A percentile compares a stretch with the other conserved stretches of the same genome.
phyloP scores from a whole-genome alignment of 2,888 invertebrate genomes.

The Megamerina dolium region DNA sequence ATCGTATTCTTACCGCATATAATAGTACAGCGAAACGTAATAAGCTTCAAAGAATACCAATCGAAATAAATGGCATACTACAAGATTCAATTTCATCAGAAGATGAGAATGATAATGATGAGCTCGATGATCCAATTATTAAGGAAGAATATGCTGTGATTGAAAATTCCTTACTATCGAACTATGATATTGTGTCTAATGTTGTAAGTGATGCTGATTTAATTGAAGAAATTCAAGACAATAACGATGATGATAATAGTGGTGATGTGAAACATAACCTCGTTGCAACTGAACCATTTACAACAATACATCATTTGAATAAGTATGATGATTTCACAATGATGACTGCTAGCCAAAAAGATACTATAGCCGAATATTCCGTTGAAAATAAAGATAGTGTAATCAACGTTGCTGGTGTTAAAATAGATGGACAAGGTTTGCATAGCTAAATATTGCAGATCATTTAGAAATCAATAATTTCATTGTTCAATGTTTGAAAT shows the following conservation, averaged over 20 bases:
- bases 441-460: no score
- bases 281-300: no score
- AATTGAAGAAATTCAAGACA: slow-evolving; percentile 17
- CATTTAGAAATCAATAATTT: no score
- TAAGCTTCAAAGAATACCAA: slow-evolving; percentile 8
- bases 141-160: neutral
- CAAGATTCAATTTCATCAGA: slow-evolving; percentile 11
- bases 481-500: neutral
- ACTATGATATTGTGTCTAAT: neutral
- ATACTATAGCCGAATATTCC: no score
- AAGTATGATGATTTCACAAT: no score
- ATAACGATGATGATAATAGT: no score
- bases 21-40: slow-evolving; percentile 10
- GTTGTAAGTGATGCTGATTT: slow-evolving; percentile 15
- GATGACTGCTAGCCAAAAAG: no score
- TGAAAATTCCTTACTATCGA: neutral
- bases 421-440: slow-evolving; percentile 17
- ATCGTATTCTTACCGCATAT: slow-evolving; percentile 21
- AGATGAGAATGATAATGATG: neutral
- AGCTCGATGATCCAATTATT: neutral
- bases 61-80: slow-evolving; percentile 17
- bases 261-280: neutral
- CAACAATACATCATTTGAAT: no score
- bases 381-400: no score
- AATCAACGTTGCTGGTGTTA: slow-evolving; percentile 11